phyloP scores from a whole-genome alignment of 2,113 vertebrate genomes.

The Hipposideros armiger region DNA sequence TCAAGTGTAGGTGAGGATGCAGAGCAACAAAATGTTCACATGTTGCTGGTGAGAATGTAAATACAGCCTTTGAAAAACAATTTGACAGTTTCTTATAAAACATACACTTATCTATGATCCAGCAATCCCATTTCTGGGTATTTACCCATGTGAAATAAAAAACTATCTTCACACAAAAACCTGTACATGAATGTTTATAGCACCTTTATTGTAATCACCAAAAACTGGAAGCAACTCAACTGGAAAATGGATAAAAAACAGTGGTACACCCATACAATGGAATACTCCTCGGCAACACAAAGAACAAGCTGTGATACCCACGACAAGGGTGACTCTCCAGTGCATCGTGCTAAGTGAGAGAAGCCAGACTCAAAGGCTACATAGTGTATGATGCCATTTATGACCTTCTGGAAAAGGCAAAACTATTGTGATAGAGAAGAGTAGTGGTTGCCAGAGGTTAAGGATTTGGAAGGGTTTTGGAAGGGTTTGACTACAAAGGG shows the following conservation, averaged over 20 bases:
- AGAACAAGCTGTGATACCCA: neutral
- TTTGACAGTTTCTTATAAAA: neutral
- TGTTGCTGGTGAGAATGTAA: neutral
- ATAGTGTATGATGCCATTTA: neutral
- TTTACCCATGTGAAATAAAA: conserved; percentile 21
- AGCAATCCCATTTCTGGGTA: neutral
- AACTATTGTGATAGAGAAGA: neutral
- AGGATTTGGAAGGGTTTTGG: neutral
- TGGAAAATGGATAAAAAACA: neutral
- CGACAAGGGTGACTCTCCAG: neutral
- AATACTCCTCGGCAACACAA: neutral
- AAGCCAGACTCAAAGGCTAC: neutral
- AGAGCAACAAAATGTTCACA: neutral
- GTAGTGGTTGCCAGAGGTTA: neutral
- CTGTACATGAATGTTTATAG: neutral
- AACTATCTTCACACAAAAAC: conserved; percentile 27
- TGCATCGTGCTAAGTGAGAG: neutral
- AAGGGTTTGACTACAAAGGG: neutral
- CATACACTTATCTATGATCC: neutral
- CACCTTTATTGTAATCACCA: neutral
- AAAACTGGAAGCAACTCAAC: neutral
- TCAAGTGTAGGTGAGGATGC: neutral
- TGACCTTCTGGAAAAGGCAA: neutral
- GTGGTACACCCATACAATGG: neutral
- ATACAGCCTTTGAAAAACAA: neutral